Evolutionary conservation across 2,113 vertebrate species (phyloP).

Genomic region (Atrichornis clamosus): DNA sequence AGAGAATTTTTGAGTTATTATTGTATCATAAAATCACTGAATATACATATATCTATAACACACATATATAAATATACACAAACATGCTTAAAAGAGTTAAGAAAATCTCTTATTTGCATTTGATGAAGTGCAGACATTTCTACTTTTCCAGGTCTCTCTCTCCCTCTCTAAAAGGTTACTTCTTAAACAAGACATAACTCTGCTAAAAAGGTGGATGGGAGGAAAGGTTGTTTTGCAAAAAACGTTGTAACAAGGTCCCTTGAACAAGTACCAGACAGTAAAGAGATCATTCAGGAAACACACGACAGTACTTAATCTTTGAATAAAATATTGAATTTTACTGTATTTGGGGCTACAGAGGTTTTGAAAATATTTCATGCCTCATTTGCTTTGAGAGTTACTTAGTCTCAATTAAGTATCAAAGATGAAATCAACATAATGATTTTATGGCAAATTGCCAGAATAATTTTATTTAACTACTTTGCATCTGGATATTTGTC

Average conservation of each 20-base stretch:
- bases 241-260: neutral
- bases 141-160: neutral
- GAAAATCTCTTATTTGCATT: neutral
- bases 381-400: conserved; percentile 1
- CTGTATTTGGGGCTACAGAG: neutral
- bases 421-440: neutral
- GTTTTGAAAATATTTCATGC: conserved; percentile 21
- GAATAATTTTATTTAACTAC: conserved; percentile 14
- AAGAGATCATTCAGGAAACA: neutral
- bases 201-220: neutral
- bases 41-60: too few species aligned
- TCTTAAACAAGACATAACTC: neutral
- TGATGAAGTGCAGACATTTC: neutral
- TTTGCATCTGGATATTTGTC: neutral
- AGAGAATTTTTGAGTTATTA: neutral
- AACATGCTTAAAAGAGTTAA: neutral
- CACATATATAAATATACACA: neutral
- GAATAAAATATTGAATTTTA: neutral
- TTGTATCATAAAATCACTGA: neutral
- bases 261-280: neutral
- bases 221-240: neutral
- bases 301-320: neutral
- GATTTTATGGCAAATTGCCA: neutral
- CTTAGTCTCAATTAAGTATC: neutral
- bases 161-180: neutral